phyloP scores from a whole-genome alignment of 2,113 vertebrate genomes.

The Pimephales promelas region DNA sequence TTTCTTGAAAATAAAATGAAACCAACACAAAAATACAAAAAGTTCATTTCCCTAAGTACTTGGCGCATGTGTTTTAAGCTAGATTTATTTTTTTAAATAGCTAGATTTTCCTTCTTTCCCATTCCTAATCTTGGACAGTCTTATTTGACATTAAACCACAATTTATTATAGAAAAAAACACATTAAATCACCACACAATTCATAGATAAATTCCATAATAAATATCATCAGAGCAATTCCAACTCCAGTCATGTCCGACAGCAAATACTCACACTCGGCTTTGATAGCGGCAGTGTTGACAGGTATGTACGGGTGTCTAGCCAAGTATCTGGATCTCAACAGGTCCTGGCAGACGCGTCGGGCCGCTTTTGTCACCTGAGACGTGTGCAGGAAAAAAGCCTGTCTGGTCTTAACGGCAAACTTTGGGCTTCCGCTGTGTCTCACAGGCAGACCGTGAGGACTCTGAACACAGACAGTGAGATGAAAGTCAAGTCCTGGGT shows the following conservation, averaged over 20 bases:
- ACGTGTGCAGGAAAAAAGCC: slow-evolving; percentile 94
- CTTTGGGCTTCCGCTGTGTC: slow-evolving; percentile 92
- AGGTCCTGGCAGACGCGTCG: slow-evolving; percentile 93
- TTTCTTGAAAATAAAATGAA: background rate
- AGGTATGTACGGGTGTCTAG: slow-evolving; percentile 89
- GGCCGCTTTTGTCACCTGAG: slow-evolving; percentile 84
- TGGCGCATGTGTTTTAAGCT: background rate
- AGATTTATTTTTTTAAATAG: too few relatives aligned
- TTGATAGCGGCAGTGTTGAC: slow-evolving; percentile 96
- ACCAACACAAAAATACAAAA: background rate
- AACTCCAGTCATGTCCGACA: background rate
- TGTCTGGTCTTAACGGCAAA: slow-evolving; percentile 96
- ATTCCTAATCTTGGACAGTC: too few relatives aligned
- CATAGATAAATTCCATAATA: background rate
- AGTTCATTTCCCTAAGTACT: background rate
- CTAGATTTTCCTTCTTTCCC: too few relatives aligned
- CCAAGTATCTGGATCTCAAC: slow-evolving; percentile 84
- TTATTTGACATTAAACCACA: background rate
- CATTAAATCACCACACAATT: background rate
- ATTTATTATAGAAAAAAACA: background rate
- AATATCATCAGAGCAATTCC: background rate
- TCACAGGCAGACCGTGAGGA: slow-evolving; percentile 85
- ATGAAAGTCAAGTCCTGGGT: background rate
- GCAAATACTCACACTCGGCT: slow-evolving; percentile 86
- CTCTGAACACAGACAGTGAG: slow-evolving; percentile 73